Evolutionary conservation across 92 coral and sea anemone genomes (phyloP).

Genomic region (Palythoa grandiflora): DNA sequence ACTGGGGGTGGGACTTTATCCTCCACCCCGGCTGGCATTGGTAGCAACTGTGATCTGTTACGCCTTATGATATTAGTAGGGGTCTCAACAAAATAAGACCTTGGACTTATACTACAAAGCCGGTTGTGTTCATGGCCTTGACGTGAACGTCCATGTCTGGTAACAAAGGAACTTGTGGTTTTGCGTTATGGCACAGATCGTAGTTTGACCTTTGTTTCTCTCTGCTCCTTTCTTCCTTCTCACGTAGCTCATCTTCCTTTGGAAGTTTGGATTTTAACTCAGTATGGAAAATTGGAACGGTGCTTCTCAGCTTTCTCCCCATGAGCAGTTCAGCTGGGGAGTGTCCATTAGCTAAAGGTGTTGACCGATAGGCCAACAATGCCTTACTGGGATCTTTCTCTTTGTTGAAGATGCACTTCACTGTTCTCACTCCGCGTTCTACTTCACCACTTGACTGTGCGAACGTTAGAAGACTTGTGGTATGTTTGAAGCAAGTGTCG

Average conservation of each 20-base stretch:
- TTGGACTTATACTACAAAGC: background rate
- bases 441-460: slow-evolving; percentile 26
- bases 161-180: background rate
- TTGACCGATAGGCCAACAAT: slow-evolving; percentile 9
- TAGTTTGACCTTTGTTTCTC: slow-evolving; percentile 8
- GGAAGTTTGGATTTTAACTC: slow-evolving; percentile 23
- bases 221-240: slow-evolving; percentile 7
- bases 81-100: background rate
- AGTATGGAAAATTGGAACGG: slow-evolving; percentile 42
- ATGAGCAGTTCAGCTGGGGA: slow-evolving; percentile 64
- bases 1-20: background rate
- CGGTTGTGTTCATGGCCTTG: background rate
- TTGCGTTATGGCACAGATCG: background rate
- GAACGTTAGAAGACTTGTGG: slow-evolving; percentile 58
- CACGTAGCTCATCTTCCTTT: slow-evolving; percentile 12
- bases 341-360: slow-evolving; percentile 60
- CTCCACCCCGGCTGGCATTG: background rate
- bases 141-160: background rate
- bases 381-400: no score
- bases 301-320: slow-evolving; percentile 62
- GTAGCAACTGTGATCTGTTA: slow-evolving; percentile 4
- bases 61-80: slow-evolving; percentile 3
- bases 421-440: no score
- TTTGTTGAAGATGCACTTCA: no score
- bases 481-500: slow-evolving; percentile 58